Evolutionary conservation across 2,888 invertebrate species (phyloP), one percentile per base, ranked within the genome.

Genomic region (Sylvicola fuscatus): DNA sequence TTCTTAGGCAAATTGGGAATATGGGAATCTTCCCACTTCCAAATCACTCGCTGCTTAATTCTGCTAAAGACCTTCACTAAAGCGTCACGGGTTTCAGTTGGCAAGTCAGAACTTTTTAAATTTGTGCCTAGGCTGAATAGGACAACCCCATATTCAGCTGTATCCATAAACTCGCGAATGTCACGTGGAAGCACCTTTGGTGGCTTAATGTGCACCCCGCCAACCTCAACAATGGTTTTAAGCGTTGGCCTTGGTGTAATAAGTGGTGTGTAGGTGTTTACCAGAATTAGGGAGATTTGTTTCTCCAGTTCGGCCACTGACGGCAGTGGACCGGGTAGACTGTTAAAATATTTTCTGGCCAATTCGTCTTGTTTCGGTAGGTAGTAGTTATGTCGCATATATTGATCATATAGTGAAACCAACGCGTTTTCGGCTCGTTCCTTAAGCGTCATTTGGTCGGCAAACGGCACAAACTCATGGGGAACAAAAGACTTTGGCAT

Each of bases 171-270:
- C 13, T 47, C 42, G 36, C 57, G 47, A 7, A 62, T 48, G 26
- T 60, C 52, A 12, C 14, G 12, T n/a, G 29, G 12, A 8, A 29
- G 4, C 13, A 26, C 8, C 36, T 58, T 55, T 14, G 55, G 51
- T 11, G 51, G 49, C 34, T 56, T 54, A 29, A 69, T 57, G 40
- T 70, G 70, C 37, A 68, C 49, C 26, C 70, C 70, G 8, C 64
- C 69, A 5, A 69, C 60, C 33, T 65, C 58, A 7, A 68, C 49
- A 41, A 66, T 51, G 3, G 54, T 56, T 2, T 60, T 53, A 2
- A 59, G 52, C 0, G 52, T 46, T 6, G 67, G 63, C 33, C 60
- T 53, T 4, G 61, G 45, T 3, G 58, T 57, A 26, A 59, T 56
- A 27, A 66, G 41, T 3, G 58, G 56, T 27, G 56, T 52, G 48